These are phyloP conservation scores for Bathynomus jamesi DNA, from an alignment of 1,140 invertebrate species.

Conservation along the genomic window DNA sequence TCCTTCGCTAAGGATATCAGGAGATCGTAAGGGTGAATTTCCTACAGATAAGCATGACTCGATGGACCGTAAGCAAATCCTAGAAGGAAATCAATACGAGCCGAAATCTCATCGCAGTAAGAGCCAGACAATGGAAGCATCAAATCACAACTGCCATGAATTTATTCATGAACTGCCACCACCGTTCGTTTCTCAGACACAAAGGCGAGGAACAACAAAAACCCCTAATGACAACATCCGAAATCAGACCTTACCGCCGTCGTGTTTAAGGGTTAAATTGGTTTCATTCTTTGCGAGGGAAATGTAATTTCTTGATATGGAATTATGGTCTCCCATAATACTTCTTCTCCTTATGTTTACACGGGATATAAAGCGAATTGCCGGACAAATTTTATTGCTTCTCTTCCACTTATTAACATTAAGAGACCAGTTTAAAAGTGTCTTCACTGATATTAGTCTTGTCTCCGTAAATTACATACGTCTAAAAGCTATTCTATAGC, in stretches of 20 bases:
- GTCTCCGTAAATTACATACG: neutral
- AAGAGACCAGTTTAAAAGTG: neutral
- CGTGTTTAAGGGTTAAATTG: neutral
- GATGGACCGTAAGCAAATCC: slow-evolving; percentile 12
- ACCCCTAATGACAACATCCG: neutral
- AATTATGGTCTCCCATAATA: neutral
- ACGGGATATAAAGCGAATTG: neutral
- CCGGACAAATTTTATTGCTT: neutral
- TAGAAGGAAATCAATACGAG: slow-evolving; percentile 22
- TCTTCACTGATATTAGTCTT: neutral
- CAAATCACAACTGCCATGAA: slow-evolving; percentile 35
- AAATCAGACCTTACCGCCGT: neutral
- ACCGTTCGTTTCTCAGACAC: slow-evolving; percentile 18
- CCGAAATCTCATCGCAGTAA: slow-evolving; percentile 34
- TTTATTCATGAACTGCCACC: slow-evolving; percentile 34
- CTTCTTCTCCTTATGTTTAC: neutral
- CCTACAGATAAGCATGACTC: neutral
- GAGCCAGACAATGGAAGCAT: slow-evolving; percentile 32
- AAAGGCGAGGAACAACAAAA: slow-evolving; percentile 3
- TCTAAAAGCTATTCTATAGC: no score
- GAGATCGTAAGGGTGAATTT: slow-evolving; percentile 13
- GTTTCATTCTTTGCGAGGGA: neutral
- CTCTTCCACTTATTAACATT: neutral
- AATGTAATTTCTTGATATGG: neutral
- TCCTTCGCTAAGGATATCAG: slow-evolving; percentile 2